Evolutionary conservation across 2,113 vertebrate genomes (phyloP), one percentile per base, ranked within the genome.

Genomic region (Gymnocephalus cernua): DNA sequence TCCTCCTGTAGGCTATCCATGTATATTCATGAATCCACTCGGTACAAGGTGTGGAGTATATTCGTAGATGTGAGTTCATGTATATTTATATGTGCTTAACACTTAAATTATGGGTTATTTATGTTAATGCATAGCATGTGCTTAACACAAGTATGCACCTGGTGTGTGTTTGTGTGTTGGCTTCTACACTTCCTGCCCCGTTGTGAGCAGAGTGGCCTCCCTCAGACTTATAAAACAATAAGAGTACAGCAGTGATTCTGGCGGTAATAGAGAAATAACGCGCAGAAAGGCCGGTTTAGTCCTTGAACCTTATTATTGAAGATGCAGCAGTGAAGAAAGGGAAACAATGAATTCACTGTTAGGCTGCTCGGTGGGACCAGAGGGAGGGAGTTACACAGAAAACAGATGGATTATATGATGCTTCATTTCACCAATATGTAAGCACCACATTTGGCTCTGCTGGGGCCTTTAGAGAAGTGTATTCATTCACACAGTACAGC

Each of bases 341-440:
- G 41, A 23, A 79, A 66, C 16, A 71, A 80, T 86, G 25, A 72
- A 85, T 68, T 51, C 64, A 56, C 53, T 41, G 25, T 82, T 62
- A 10, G 23, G 8, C 45, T 66, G 61, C 61, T 73, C 25, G 66
- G 73, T 51, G 51, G 64, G 72, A 75, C 32, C 74, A 13, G n/a
- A 54, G 77, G 83, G 81, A 59, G 53, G 38, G 32, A 32, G 66
- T 2, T 54, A 6, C 70, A 59, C 29, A 15, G 19, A 6, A 61
- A 65, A 57, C 84, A 86, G 84, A 82, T 86, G 82, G 82, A 77
- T 74, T 19, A 71, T 23, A 54, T 9, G 67, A 84, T 14, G 79
- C 84, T 69, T 69, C 89, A 44, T 19, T 72, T 76, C 64, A 62
- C 51, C 84, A 53, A 65, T 74, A 74, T 80, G 81, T 53, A 79